Base-by-base conservation (phyloP, 2,888 invertebrate genomes). In the Pocota personata region DNA sequence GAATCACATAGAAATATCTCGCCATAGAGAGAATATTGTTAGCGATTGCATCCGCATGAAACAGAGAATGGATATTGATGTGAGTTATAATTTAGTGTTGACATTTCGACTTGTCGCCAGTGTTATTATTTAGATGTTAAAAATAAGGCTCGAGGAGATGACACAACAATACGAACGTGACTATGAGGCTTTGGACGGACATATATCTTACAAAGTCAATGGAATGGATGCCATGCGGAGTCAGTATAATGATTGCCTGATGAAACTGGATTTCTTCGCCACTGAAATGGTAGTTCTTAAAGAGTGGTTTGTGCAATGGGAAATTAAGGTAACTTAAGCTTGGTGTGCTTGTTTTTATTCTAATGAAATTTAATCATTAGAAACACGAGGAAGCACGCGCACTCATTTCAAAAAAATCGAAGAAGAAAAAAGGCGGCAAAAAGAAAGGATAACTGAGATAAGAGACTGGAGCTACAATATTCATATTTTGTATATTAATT, bases 51-150 rank as follows among this genome's bases (percentile, higher is more conserved):
- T 73, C 8, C 7, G 27, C 30, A 14, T 55, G 1, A 62, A 60
- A 24, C 79, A 77, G 27, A 10, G n/a, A 14, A 10, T 14, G 3
- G 71, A 77, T 16, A 77, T 77, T 12, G 77, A 82, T 5, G 82
- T 82, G 3, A 60, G 50, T 58, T 58, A 0, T 5, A 32, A 16
- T 0, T 6, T 12, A 0, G 8, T 2, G 1, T 46, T 46, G 30
- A n/a, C 3, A 1, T 32, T 30, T 12, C 3, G 0, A 10, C 3
- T 10, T 37, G 12, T 4, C 1, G 6, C 2, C 1, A 40, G 10
- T 12, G 10, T 1, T 35, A 50, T 14, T 12, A 1, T 46, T 7
- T 5, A 77, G 77, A 19, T 69, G 46, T 24, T 76, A 14, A 76
- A 71, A 8, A 2, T 27, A 10, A 71, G 1, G 7, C 21, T 82